Base-by-base conservation (phyloP, 2,797 vertebrate species). In the Orestias chungarensis region DNA sequence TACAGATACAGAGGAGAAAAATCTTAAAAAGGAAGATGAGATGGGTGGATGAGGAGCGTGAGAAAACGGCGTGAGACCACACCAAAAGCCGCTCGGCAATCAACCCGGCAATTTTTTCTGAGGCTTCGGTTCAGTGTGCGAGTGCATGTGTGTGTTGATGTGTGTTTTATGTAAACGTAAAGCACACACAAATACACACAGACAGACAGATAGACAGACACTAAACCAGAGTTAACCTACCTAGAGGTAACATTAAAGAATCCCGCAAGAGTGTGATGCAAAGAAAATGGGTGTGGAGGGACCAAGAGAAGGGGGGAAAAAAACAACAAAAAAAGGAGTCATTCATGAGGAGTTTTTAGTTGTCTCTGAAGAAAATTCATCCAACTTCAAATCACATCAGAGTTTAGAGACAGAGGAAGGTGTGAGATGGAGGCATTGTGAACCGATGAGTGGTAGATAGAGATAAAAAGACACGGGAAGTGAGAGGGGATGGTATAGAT, bases 161-260 rank as follows among this genome's bases (percentile, higher is more conserved):
- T 95, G 93, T 93, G 93, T 94, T 94, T 94, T 89, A 88, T 93
- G 92, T 89, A 91, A 91, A 94, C 90, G 78, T 93, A 93, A 94
- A 93, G 88, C 92, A 93, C 93, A 95, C 94, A 94, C 91, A 94
- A 93, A 94, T 90, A 92, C 91, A 93, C 92, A 94, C 92, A 92
- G 88, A 94, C 93, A 92, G 92, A 95, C 93, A 94, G 91, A 92
- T 90, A 92, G 94, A 94, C 93, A 92, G 92, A 95, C 94, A 95
- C 94, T 94, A 93, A 95, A 94, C 91, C 47, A 93, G 91, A 86
- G 79, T 94, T 93, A 93, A 95, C 95, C 95, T 95, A 95, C 95
- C 95, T 95, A 95, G 94, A 92, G 59, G 87, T 92, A 91, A 94
- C 87, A 94, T 93, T 93, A 91, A 92, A 95, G 93, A 93, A 89